Evolutionary conservation across 2,113 vertebrate species (phyloP).

Genomic region (Caracal caracal): DNA sequence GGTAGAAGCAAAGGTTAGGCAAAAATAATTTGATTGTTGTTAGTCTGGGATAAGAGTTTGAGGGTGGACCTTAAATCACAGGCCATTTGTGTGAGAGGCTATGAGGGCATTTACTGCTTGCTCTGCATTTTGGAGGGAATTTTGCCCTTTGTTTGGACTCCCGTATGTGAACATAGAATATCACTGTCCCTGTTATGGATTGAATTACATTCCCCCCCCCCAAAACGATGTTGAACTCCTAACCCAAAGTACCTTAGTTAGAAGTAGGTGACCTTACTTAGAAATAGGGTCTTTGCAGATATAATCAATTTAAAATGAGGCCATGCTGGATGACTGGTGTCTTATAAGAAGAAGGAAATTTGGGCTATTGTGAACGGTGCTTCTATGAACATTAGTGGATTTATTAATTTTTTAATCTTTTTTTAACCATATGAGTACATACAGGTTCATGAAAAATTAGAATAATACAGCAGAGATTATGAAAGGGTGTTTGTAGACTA

Average conservation of each 20-base stretch:
- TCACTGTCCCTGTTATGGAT: too few relatives aligned
- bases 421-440: neutral
- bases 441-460: neutral
- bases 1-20: neutral
- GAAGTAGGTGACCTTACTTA: neutral
- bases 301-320: neutral
- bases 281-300: neutral
- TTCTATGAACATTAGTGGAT: neutral
- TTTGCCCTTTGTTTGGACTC: neutral
- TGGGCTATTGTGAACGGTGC: neutral
- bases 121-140: neutral
- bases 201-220: neutral
- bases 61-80: neutral
- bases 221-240: neutral
- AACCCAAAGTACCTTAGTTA: neutral
- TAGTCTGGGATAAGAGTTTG: neutral
- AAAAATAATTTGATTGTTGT: neutral
- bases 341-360: neutral
- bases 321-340: neutral
- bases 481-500: neutral
- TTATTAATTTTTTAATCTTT: neutral
- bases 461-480: neutral
- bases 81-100: neutral
- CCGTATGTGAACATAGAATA: neutral
- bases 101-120: rapidly evolving